Conservation (phyloP, 2,113 vertebrate genomes). For the Mionectes macconnelli region DNA sequence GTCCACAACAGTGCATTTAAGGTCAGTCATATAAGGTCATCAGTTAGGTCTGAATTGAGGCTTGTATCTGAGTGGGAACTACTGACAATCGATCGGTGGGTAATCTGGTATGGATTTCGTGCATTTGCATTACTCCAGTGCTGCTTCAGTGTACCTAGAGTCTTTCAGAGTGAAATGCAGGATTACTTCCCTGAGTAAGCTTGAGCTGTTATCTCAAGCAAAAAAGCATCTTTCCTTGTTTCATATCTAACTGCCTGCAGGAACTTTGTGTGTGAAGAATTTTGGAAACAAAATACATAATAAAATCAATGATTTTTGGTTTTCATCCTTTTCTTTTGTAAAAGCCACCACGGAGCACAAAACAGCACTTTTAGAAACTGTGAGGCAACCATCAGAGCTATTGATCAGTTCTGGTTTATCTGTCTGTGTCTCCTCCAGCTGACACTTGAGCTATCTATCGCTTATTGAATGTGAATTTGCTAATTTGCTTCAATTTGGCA, state of each 20-base stretch:
- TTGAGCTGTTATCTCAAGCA: background rate
- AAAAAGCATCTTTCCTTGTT: background rate
- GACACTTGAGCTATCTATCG: background rate
- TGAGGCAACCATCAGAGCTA: background rate
- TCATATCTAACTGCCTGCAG: background rate
- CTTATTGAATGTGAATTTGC: background rate
- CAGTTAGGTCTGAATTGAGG: background rate
- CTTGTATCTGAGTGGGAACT: background rate
- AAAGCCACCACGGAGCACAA: accelerated
- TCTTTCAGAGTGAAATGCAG: background rate
- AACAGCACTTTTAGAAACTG: background rate
- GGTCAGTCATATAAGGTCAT: background rate
- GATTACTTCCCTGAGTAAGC: background rate
- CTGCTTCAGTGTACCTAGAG: background rate
- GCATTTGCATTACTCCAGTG: background rate
- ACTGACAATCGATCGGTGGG: background rate
- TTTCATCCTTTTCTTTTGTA: background rate
- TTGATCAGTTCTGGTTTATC: background rate
- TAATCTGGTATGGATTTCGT: background rate
- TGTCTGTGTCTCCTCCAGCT: background rate
- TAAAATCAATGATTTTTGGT: background rate
- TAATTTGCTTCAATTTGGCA: background rate
- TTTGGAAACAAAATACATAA: background rate
- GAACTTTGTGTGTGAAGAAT: background rate
- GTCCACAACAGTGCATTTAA: background rate